Evolutionary conservation across 2,888 invertebrate species (phyloP).

Genomic region (Drosophila pegasa): DNA sequence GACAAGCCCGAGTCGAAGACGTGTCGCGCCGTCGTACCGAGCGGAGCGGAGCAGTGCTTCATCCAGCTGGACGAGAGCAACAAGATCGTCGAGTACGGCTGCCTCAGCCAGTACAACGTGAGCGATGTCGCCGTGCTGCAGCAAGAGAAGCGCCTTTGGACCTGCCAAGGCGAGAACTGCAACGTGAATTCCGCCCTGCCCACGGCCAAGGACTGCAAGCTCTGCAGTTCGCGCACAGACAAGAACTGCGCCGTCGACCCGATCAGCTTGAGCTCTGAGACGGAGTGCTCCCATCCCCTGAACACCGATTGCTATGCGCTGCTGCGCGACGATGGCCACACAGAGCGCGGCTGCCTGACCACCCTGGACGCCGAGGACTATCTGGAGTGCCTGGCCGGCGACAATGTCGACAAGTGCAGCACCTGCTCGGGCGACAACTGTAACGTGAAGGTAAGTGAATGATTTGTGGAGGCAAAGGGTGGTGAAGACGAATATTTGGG

Average conservation of each 20-base stretch:
- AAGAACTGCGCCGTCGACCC: constrained; percentile 70
- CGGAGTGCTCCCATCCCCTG: constrained; percentile 54
- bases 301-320: constrained; percentile 77
- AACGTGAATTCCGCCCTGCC: constrained; percentile 70
- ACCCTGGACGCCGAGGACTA: constrained; percentile 67
- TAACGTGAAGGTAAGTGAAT: constrained; percentile 64
- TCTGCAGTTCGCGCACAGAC: constrained; percentile 78
- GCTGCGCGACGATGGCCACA: constrained; percentile 71
- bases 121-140: constrained; percentile 56
- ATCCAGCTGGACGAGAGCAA: constrained; percentile 62
- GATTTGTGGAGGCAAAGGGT: no score
- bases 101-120: constrained; percentile 75
- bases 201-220: constrained; percentile 47
- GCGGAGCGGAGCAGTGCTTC: constrained; percentile 71
- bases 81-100: constrained; percentile 68
- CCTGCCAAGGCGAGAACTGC: constrained; percentile 77
- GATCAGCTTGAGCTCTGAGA: constrained; percentile 9
- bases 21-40: constrained; percentile 67
- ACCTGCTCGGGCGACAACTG: constrained; percentile 69
- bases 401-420: constrained; percentile 61
- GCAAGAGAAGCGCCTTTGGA: constrained; percentile 65
- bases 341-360: constrained; percentile 79
- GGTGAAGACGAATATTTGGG: no score
- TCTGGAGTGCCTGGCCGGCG: constrained; percentile 57
- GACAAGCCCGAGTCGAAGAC: constrained; percentile 45